Evolutionary conservation across 2,797 vertebrate genomes (phyloP).

Genomic region (Hippocampus kuda): DNA sequence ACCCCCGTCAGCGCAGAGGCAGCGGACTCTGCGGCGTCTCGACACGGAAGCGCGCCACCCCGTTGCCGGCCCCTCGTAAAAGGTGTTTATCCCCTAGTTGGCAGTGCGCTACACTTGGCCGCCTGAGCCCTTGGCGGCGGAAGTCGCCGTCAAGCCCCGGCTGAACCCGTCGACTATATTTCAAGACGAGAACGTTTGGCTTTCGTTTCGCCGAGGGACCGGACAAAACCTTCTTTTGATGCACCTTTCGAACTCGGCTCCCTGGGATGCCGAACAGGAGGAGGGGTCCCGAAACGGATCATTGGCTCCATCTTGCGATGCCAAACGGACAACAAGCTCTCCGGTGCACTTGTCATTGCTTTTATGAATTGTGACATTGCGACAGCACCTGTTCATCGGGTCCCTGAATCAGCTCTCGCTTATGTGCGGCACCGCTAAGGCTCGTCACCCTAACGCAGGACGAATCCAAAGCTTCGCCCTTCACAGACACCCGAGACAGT

Average conservation of each 20-base stretch:
- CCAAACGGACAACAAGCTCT: too few relatives aligned
- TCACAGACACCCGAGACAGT: slow-evolving; percentile 30
- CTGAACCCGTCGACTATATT: not conserved
- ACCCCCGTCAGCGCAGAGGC: not conserved
- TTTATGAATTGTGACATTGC: not conserved
- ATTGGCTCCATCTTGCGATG: not conserved
- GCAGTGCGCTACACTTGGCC: slow-evolving; percentile 15
- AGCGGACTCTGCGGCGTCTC: slow-evolving; percentile 9
- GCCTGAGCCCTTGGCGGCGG: slow-evolving; percentile 10
- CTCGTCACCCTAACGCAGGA: slow-evolving; percentile 47
- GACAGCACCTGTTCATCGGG: not conserved
- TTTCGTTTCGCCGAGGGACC: not conserved
- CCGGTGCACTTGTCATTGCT: not conserved
- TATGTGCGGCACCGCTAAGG: slow-evolving; percentile 32
- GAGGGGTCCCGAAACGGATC: too few relatives aligned
- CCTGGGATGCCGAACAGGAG: too few relatives aligned
- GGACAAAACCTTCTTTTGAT: not conserved
- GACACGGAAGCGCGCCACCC: slow-evolving; percentile 1
- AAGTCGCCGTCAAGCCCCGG: not conserved
- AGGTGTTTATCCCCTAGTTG: slow-evolving; percentile 49
- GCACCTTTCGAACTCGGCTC: too few relatives aligned
- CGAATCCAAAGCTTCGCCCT: slow-evolving; percentile 33
- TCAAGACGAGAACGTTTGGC: not conserved
- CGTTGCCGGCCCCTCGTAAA: slow-evolving; percentile 30
- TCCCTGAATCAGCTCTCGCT: not conserved